Base-by-base conservation (phyloP, 2,797 vertebrate genomes). In the Trachops cirrhosus region DNA sequence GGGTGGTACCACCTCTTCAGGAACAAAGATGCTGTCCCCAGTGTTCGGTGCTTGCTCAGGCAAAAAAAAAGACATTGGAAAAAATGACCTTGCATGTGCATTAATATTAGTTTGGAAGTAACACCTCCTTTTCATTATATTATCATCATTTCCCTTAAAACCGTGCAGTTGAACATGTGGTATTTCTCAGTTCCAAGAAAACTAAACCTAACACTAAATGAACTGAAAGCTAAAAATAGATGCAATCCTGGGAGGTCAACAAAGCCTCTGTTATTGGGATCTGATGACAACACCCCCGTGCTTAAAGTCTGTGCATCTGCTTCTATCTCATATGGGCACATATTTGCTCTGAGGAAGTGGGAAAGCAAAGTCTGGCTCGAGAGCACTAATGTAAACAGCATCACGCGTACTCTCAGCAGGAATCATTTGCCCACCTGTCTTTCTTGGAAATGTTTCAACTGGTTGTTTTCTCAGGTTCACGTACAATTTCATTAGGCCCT, bases 381-480 rank as follows among this genome's bases (percentile, higher is more conserved):
- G 32, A 89, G 57, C 87, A 80, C 70, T 22, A 96, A 37, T 77
- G 85, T 88, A 96, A 98, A 98, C 94, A 98, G 93, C 32, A 16
- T 96, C n/a, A 11, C 70, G 94, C 71, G 85, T 94, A 83, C 57
- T 70, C 96, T 94, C 83, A 86, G 88, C 80, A 84, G 86, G 93
- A 93, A 46, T 64, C 89, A 32, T 97, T 97, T 96, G 19, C 97
- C 97, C 97, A 98, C 98, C 98, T 98, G 98, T 96, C 95, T 96
- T 97, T 97, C 97, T 86, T 98, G 98, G 98, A 98, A 97, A 95
- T 88, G 85, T 98, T 97, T 98, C 97, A 97, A 77, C 84, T 79
- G 59, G n/a, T 64, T 98, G 92, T 97, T 98, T 97, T 97, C 94
- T 96, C 94, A 96, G 97, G 88, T 84, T 57, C 96, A 9, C 12